Evolutionary conservation across 2,113 vertebrate genomes (phyloP), one percentile per base, ranked within the genome.

Genomic region (Chrysochloris asiatica): DNA sequence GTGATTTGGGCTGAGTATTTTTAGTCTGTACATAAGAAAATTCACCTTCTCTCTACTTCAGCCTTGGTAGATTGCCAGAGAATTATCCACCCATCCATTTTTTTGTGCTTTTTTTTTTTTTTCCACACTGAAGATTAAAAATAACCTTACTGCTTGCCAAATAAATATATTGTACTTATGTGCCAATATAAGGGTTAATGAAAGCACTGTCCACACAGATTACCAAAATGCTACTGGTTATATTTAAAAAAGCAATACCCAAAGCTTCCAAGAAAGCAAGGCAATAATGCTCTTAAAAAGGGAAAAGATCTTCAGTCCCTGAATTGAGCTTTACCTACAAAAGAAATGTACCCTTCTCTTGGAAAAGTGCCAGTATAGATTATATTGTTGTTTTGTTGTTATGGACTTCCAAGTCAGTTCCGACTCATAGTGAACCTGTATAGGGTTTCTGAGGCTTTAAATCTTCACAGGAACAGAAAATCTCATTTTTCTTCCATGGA

Each of bases 21-120:
- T 94, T 59, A 87, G 56, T 76, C 81, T 85, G n/a, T 69, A 48
- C 28, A n/a, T 28, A 75, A 71, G 92, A 87, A 95, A 91, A 89
- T 75, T 84, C 43, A 33, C 89, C 73, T 90, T 89, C 79, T 69
- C 48, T 54, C 30, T 67, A 56, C 56, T 76, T 41, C 45, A 56
- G 43, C 28, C 47, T 77, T 41, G 13, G 73, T 38, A 63, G 30
- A 63, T 56, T 59, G 72, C 88, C 93, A 67, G 24, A 92, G 10
- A 86, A 83, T 22, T 86, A 7, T 75, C 75, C 69, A 26, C 28
- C n/a, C 41, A 21, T 43, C 75, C n/a, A 38, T 81, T 41, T n/a
- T 36, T n/a, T 13, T 28, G 17, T 16, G 28, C 38, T 17, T 76
- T 38, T 38, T n/a, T 33, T 16, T 26, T 9, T 13, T 26, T 41